phyloP scores from a whole-genome alignment of 2,888 invertebrate species.

The Craniophora ligustri region DNA sequence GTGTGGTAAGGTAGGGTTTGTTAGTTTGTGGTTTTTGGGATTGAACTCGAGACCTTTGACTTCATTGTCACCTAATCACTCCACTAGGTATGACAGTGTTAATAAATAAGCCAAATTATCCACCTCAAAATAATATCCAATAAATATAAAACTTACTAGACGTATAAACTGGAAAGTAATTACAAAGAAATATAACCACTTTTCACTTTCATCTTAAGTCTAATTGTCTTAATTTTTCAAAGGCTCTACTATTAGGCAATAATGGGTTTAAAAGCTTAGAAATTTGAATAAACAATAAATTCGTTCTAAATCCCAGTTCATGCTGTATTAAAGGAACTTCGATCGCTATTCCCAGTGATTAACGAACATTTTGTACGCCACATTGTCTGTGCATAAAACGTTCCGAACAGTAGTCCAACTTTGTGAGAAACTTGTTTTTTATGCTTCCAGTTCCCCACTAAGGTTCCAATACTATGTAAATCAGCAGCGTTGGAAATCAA shows the following conservation, averaged over 20 bases:
- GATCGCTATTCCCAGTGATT: conserved; percentile 54
- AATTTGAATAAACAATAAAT: conserved; percentile 58
- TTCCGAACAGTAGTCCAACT: conserved; percentile 47
- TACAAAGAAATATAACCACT: conserved; percentile 23
- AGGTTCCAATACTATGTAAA: conserved; percentile 50
- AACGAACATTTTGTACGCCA: conserved; percentile 55
- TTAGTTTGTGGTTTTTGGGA: too few species aligned
- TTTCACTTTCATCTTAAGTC: conserved; percentile 40
- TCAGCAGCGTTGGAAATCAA: conserved; percentile 23
- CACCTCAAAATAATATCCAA: neutral
- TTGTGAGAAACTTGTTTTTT: conserved; percentile 33
- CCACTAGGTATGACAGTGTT: too few species aligned
- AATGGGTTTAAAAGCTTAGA: conserved; percentile 52
- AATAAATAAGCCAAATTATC: too few species aligned
- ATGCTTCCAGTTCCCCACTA: conserved; percentile 22
- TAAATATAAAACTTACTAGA: neutral
- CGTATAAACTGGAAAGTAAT: conserved; percentile 11
- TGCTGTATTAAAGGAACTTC: conserved; percentile 55
- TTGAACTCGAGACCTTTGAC: too few species aligned
- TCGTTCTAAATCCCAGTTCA: conserved; percentile 43
- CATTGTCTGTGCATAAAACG: conserved; percentile 42
- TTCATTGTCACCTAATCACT: too few species aligned
- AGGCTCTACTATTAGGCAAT: conserved; percentile 46
- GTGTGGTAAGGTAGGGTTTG: too few species aligned
- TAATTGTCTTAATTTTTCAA: conserved; percentile 52